phyloP scores from a whole-genome alignment of 92 coral and sea anemone species.

The Heliopora coerulea region DNA sequence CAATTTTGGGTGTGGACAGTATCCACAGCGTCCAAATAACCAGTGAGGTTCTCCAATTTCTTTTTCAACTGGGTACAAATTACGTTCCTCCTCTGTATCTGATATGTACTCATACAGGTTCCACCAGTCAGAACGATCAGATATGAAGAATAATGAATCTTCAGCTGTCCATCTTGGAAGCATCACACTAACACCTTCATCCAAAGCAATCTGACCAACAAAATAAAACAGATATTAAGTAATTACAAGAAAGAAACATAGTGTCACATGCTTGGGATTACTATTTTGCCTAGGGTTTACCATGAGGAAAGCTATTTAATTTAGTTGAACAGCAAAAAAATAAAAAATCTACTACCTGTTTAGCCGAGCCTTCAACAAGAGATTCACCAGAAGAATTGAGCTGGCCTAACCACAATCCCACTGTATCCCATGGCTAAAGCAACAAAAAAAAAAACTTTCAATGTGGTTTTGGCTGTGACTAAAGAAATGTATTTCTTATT shows the following conservation, averaged over 20 bases:
- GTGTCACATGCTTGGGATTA: no score
- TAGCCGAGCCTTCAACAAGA: conserved; percentile 63
- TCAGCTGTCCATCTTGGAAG: conserved; percentile 81
- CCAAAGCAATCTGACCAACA: conserved; percentile 60
- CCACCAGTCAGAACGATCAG: conserved; percentile 96
- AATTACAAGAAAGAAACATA: no score
- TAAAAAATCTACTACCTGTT: conserved; percentile 54
- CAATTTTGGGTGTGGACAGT: conserved; percentile 65
- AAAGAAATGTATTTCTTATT: background rate
- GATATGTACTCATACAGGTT: conserved; percentile 69
- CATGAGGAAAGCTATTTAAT: no score
- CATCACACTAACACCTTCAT: conserved; percentile 76
- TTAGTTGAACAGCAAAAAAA: no score
- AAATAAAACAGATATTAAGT: background rate
- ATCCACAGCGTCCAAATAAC: conserved; percentile 78
- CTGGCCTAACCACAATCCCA: conserved; percentile 82
- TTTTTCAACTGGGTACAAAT: conserved; percentile 58
- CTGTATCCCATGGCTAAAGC: conserved; percentile 88
- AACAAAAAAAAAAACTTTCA: background rate
- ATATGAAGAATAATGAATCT: conserved; percentile 69
- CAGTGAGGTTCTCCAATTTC: conserved; percentile 86
- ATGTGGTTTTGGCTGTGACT: background rate
- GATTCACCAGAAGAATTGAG: conserved; percentile 63
- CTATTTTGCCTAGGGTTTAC: no score
- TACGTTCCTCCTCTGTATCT: conserved; percentile 69